A percentile compares a stretch with the other conserved stretches of the same genome.
Evolutionary conservation across 2,797 vertebrate species (phyloP).

Genomic region (Chelonia mydas): DNA sequence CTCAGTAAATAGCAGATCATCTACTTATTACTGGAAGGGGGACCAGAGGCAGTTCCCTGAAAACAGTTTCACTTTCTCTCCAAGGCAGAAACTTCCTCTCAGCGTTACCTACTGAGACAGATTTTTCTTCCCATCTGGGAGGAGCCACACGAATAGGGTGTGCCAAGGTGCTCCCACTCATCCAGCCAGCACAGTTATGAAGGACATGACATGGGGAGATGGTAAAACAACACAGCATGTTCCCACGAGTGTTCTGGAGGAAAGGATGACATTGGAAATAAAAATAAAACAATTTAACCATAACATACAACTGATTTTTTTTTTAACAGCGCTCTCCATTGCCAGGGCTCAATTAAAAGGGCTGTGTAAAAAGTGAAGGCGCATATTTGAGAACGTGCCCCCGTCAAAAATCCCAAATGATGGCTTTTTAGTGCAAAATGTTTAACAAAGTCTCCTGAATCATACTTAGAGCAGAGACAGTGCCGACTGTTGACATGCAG

Average conservation of each 20-base stretch:
- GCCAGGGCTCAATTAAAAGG: constrained; percentile 28
- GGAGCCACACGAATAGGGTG: background rate
- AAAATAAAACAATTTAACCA: constrained; percentile 42
- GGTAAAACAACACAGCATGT: background rate
- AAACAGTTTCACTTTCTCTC: background rate
- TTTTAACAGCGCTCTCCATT: constrained; percentile 2
- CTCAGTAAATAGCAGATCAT: background rate
- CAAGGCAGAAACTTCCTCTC: background rate
- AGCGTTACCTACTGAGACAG: fast-evolving
- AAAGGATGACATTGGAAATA: constrained; percentile 43
- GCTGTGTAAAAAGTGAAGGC: constrained; percentile 10
- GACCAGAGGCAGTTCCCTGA: background rate
- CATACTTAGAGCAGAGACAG: background rate
- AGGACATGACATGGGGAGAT: background rate
- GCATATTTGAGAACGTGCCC: constrained; percentile 22
- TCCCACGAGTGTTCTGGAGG: background rate
- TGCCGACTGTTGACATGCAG: constrained; percentile 35
- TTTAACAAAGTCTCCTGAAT: background rate
- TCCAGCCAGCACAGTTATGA: background rate
- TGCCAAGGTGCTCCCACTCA: background rate
- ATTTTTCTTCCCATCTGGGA: background rate
- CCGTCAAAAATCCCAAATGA: constrained; percentile 40
- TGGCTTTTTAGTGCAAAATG: background rate
- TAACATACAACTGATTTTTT: background rate
- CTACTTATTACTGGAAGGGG: fast-evolving